Base-by-base conservation (phyloP, 2,888 invertebrate genomes). In the Prosapia bicincta region DNA sequence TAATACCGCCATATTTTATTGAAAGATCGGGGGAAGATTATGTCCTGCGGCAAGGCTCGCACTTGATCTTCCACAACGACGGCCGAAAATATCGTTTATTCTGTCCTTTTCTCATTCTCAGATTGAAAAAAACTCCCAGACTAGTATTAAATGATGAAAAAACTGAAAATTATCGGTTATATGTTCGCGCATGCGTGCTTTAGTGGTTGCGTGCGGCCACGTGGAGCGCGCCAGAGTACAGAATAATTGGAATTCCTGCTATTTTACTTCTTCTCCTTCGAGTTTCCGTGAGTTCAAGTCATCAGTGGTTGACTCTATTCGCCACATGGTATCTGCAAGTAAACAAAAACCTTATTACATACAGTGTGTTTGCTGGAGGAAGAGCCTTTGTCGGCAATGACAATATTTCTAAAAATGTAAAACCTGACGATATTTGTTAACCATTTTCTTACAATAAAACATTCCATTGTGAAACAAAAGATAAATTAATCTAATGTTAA, bases 271-370 rank as follows among this genome's bases (percentile, higher is more conserved):
- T 38, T 38, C 38, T 38, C 2, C 38, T 38, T 38, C 30, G 30
- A 10, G 38, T 20, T 54, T n/a, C 54, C 54, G 54, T 54, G 54
- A 54, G 54, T 54, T n/a, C 20, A 54, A 20, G 20, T n/a, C 20
- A 54, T 54, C 54, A 54, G 54, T 54, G 54, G 54, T 54, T 54
- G 54, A 54, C 54, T 38, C 38, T 54, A 54, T 54, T 54, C 54
- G 54, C 54, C 54, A 54, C 54, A 54, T 54, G 54, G 20, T 54
- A 54, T 54, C 54, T 54, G n/a, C 54, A 20, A 54, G 54, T 54
- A 54, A 54, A 54, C 54, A 54, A 54, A 54, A 54, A 20, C 54
- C 20, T 54, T 20, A 54, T 54, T 54, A 54, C 54, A 5, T 54
- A 54, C 2, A 54, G 20, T 54, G 54, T 54, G 20, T 54, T 54